Conservation (phyloP, 1,140 invertebrate genomes). For the Heterodera carotae region DNA sequence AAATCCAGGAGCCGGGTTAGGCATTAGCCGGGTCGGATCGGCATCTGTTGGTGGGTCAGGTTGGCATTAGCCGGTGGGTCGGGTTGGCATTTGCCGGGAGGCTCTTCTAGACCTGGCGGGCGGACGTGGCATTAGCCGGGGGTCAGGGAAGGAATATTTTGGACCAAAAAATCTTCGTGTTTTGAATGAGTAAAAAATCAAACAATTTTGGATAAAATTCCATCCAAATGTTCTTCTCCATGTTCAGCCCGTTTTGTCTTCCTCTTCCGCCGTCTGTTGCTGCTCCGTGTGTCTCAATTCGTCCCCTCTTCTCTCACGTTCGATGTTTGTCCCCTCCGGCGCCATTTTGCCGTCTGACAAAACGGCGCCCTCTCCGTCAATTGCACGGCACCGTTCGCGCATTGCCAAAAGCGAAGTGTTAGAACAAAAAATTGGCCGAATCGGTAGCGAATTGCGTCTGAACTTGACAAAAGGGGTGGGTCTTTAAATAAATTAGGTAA, state of each 20-base stretch:
- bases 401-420: not conserved
- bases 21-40: too few relatives aligned
- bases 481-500: not conserved
- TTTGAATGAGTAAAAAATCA: too few relatives aligned
- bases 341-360: not conserved
- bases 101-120: too few relatives aligned
- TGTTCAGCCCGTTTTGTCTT: not conserved
- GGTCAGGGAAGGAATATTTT: too few relatives aligned
- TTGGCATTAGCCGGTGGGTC: too few relatives aligned
- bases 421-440: constrained; percentile 18
- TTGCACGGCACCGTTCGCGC: not conserved
- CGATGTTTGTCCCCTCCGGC: not conserved
- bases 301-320: not conserved
- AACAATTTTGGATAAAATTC: too few relatives aligned
- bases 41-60: too few relatives aligned
- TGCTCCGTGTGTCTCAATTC: not conserved
- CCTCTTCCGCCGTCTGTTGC: not conserved
- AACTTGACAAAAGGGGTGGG: constrained; percentile 34
- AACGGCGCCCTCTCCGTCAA: not conserved
- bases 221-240: not conserved
- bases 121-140: too few relatives aligned
- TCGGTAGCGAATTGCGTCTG: constrained; percentile 27
- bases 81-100: too few relatives aligned
- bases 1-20: too few relatives aligned
- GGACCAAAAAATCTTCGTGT: too few relatives aligned